Evolutionary conservation across 2,888 invertebrate genomes (phyloP), one percentile per base, ranked within the genome.

Genomic region (Apoda limacodes): DNA sequence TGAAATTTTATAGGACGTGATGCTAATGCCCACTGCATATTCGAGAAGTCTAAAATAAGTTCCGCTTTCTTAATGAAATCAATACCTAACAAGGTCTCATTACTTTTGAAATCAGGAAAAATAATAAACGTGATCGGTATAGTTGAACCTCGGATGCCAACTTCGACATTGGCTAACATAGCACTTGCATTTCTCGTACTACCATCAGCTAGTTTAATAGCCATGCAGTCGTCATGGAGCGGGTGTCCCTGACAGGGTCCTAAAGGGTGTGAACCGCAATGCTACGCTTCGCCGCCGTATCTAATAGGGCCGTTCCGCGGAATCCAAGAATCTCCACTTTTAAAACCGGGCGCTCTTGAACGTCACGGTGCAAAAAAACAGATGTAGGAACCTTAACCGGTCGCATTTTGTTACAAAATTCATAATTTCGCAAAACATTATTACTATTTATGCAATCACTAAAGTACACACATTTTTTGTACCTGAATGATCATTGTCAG

Each of bases 261-360:
- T 9, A 35, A 15, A 36, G 36, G 4, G 27, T 14, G 19, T 26
- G 20, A 5, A 32, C 37, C 7, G 37, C 37, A 10, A 37, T 24
- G 25, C 37, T 11, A 21, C 12, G 24, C 20, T 37, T 37, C 2
- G 37, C 37, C 2, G 30, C 33, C 1, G 33, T 29, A 26, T 37
- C 37, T 4, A 36, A 22, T n/a, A 32, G 21, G 2, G 26, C 32
- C 2, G 24, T 32, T 13, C 32, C 32, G 5, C 17, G 20, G 7
- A 13, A 4, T 19, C 29, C 29, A 5, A 29, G 17, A 25, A 34
- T 22, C 11, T 28, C 25, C 10, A 29, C 28, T 21, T 25, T 21
- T 9, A 33, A 25, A 14, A 28, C 21, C 4, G 28, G 24, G 5
- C 33, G 13, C 23, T 14, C 9, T 12, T 11, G 9, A 22, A 20